A percentile compares a stretch with the other conserved stretches of the same genome.
Evolutionary conservation across 2,888 invertebrate genomes (phyloP).

Genomic region (Chymomyza fuscimana): DNA sequence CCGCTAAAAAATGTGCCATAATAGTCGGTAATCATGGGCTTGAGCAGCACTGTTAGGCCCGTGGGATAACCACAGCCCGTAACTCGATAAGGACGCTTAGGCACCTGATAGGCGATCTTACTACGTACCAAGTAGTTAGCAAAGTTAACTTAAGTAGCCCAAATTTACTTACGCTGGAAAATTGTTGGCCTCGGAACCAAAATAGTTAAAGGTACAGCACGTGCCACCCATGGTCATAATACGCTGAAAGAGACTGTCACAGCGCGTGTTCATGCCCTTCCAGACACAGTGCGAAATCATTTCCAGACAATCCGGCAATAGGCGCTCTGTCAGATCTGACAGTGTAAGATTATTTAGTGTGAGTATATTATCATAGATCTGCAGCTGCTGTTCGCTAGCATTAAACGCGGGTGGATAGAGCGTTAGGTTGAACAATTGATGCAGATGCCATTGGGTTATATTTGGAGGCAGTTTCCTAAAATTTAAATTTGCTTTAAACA

Average conservation of each 20-base stretch:
- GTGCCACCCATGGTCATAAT: conserved; percentile 81
- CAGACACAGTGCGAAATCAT: conserved; percentile 83
- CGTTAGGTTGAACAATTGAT: conserved; percentile 70
- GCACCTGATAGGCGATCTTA: conserved; percentile 76
- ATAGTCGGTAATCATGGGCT: conserved; percentile 83
- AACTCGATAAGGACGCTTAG: conserved; percentile 82
- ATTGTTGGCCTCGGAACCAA: conserved; percentile 78
- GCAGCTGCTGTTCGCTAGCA: conserved; percentile 56
- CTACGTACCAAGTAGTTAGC: conserved; percentile 43
- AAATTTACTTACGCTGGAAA: conserved; percentile 67
- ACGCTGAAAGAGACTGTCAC: conserved; percentile 82
- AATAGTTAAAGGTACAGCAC: conserved; percentile 86
- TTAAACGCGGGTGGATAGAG: conserved; percentile 61
- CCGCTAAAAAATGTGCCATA: conserved; percentile 83
- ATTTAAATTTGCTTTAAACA: neutral
- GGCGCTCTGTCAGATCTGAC: conserved; percentile 47
- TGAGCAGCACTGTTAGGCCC: conserved; percentile 83
- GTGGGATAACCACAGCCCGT: conserved; percentile 86
- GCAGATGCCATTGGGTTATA: conserved; percentile 72
- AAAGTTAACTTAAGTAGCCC: neutral
- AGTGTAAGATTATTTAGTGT: conserved; percentile 70
- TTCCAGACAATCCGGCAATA: conserved; percentile 82
- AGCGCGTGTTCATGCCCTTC: conserved; percentile 82
- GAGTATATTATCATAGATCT: conserved; percentile 61
- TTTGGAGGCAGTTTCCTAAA: conserved; percentile 45